Conservation (phyloP, 2,113 vertebrate genomes). For the Mugil cephalus region DNA sequence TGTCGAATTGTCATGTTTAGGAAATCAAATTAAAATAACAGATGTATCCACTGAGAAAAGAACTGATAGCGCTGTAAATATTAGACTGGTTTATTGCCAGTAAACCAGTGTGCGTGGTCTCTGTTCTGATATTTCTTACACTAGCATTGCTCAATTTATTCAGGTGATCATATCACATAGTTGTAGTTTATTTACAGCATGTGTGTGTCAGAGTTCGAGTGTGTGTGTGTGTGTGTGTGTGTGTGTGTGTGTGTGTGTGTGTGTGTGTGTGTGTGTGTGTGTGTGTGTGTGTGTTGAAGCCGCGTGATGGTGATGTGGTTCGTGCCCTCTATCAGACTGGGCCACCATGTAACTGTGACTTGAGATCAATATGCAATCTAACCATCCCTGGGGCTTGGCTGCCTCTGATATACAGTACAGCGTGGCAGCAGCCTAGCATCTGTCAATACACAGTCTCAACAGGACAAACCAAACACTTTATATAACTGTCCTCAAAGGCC, state of each 20-base stretch:
- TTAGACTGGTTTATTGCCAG: neutral
- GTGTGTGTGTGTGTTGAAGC: conserved; percentile 4
- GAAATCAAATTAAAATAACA: neutral
- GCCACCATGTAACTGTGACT: conserved; percentile 75
- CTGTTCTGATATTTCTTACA: neutral
- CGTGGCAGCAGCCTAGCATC: conserved; percentile 19
- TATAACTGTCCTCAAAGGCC: conserved; percentile 63
- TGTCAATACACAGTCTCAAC: conserved; percentile 58
- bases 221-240: neutral
- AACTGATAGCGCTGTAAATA: neutral
- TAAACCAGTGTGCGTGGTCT: neutral
- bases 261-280: conserved; percentile 4
- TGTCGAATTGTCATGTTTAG: neutral
- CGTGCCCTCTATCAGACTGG: conserved; percentile 70
- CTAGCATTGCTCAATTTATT: neutral
- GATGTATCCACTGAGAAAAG: neutral
- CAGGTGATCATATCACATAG: neutral
- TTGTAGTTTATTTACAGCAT: conserved; percentile 28
- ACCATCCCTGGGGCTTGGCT: conserved; percentile 67
- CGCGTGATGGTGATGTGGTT: conserved; percentile 49
- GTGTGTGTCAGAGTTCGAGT: neutral
- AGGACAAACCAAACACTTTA: conserved; percentile 68
- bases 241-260: neutral
- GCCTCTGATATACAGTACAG: conserved; percentile 48
- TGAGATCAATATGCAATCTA: conserved; percentile 83